Conservation (phyloP, 2,113 vertebrate genomes). For the Solenodon paradoxus region DNA sequence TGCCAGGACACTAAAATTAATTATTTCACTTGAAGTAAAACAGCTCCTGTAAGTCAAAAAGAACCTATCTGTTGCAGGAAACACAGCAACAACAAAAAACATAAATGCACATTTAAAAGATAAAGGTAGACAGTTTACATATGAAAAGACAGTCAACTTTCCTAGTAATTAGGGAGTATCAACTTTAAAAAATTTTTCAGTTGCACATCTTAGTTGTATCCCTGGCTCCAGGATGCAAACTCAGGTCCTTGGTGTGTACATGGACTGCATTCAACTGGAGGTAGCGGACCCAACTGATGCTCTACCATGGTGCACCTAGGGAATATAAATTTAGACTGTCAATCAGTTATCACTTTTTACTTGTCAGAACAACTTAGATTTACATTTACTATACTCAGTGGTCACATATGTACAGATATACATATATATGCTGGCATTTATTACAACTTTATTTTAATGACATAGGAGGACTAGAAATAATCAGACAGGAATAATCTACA, state of each 20-base stretch:
- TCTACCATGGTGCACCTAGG: too few relatives aligned
- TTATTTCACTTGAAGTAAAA: constrained; percentile 3
- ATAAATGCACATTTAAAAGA: not conserved
- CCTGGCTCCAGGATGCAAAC: too few relatives aligned
- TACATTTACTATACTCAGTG: not conserved
- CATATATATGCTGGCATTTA: not conserved
- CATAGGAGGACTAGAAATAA: not conserved
- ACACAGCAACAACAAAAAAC: not conserved
- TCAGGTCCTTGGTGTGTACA: too few relatives aligned
- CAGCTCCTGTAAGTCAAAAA: not conserved
- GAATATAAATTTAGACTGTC: not conserved
- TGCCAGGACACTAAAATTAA: not conserved
- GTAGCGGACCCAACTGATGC: too few relatives aligned
- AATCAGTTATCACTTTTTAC: not conserved
- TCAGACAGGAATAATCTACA: not conserved
- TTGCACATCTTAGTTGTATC: too few relatives aligned
- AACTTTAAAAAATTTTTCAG: too few relatives aligned
- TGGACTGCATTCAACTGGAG: too few relatives aligned
- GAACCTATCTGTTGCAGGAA: not conserved
- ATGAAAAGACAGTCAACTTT: not conserved
- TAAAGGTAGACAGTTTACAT: not conserved
- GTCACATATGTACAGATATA: not conserved
- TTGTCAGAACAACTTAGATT: not conserved
- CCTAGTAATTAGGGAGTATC: not conserved
- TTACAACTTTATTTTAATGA: not conserved